Evolutionary conservation across 1,140 invertebrate genomes (phyloP), one percentile per base, ranked within the genome.

Genomic region (Calliopsis andreniformis): DNA sequence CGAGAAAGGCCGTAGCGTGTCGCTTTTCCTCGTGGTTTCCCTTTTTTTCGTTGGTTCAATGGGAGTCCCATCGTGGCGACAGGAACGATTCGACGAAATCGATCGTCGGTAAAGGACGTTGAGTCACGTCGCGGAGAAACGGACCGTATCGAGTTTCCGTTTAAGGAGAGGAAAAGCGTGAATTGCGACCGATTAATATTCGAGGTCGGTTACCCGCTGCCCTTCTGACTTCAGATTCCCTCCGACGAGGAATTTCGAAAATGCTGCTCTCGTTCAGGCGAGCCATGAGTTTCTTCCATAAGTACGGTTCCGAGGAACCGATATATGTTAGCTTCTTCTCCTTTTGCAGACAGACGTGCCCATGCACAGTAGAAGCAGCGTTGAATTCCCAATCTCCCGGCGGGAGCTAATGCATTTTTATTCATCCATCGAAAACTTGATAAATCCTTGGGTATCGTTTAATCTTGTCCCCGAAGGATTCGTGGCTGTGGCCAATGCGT

Each of bases 1-100:
- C 58, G 68, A 51, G 63, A 56, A 75, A 67, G 28, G 62, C 51
- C 39, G 20, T 56, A 16, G n/a, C 47, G 14, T 43, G 5, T 53
- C 43, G 61, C 64, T 75, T 71, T 75, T 68, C 68, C 82, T 72
- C 45, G 35, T 14, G n/a, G 25, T 71, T 43, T 35, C 14, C 23
- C 0, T 28, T 61, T 43, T 30, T 18, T 66, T 25, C 47, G 67
- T 45, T 58, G 42, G 12, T 28, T 53, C 18, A n/a, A 20, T 45
- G 23, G 16, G 20, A 35, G 32, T 32, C 28, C 18, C 55, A 2
- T 23, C 16, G n/a, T 25, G 73, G 30, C 39, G 51, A 51, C 45
- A 58, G 39, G 39, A 51, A 42, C 49, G 56, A 68, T 53, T 61
- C 53, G 43, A 45, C 59, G 43, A 59, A 58, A 76, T 77, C 61